These are phyloP conservation scores for Synergus gifuensis DNA, from an alignment of 2,888 invertebrate genomes.

Conservation along the genomic window DNA sequence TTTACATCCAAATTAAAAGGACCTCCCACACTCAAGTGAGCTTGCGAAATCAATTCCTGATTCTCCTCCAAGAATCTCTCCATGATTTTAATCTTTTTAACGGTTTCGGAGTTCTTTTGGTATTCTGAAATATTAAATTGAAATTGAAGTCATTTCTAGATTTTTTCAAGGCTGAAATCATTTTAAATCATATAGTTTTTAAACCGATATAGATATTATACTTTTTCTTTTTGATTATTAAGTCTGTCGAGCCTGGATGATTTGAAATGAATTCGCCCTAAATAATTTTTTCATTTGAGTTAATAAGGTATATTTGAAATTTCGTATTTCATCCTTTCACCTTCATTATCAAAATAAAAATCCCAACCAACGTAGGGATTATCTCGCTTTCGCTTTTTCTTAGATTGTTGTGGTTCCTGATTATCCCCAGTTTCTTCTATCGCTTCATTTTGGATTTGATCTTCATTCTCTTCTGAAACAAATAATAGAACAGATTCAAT, in stretches of 20 bases:
- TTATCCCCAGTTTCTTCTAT: background rate
- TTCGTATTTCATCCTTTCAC: conserved; percentile 71
- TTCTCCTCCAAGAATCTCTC: conserved; percentile 80
- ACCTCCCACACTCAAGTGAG: conserved; percentile 81
- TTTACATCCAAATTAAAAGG: conserved; percentile 82
- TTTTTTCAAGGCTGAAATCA: background rate
- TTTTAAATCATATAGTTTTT: background rate
- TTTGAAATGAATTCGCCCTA: background rate
- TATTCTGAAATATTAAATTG: conserved; percentile 73
- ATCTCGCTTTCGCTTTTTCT: conserved; percentile 52
- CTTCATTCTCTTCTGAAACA: background rate
- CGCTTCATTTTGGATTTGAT: background rate
- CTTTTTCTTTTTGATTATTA: conserved; percentile 19
- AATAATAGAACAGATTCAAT: background rate
- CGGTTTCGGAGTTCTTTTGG: conserved; percentile 77
- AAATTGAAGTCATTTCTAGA: conserved; percentile 39
- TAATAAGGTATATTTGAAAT: background rate
- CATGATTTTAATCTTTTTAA: conserved; percentile 79
- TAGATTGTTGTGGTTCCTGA: conserved; percentile 3
- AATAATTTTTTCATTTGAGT: conserved; percentile 9
- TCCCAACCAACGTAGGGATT: conserved; percentile 85
- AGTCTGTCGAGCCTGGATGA: too few species aligned
- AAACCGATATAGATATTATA: too few species aligned
- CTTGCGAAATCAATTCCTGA: conserved; percentile 78
- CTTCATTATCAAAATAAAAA: conserved; percentile 87